Percentiles rank a stretch among this genome's conserved stretches.
phyloP scores from a whole-genome alignment of 2,113 vertebrate species.

The Elephas maximus region DNA sequence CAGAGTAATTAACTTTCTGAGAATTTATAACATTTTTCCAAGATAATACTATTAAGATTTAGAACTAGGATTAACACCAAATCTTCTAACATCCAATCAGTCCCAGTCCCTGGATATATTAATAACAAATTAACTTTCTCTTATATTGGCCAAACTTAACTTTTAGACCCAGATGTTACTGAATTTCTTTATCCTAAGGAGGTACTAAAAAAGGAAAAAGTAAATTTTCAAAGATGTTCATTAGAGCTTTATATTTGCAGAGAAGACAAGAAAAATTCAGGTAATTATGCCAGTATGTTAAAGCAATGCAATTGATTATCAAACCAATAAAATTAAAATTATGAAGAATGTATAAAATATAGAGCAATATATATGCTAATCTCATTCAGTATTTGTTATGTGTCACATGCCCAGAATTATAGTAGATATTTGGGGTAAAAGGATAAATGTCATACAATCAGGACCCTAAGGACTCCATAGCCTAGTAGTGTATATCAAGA shows the following conservation, averaged over 20 bases:
- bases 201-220: background rate
- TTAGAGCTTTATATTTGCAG: conserved; percentile 1
- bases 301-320: background rate
- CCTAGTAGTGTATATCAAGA: background rate
- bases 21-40: background rate
- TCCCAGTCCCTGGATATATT: background rate
- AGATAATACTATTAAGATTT: background rate
- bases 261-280: conserved; percentile 3
- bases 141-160: background rate
- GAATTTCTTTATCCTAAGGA: background rate
- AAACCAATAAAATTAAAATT: conserved; percentile 43
- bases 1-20: background rate
- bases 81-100: background rate
- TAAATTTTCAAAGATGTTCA: background rate
- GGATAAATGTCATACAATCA: conserved; percentile 16
- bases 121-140: background rate
- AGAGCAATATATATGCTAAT: background rate
- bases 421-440: background rate
- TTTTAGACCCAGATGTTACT: conserved; percentile 4
- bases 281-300: background rate
- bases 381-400: background rate
- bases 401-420: background rate
- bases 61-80: background rate
- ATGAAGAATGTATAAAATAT: conserved; percentile 14
- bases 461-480: background rate